Base-by-base conservation (phyloP, 1,140 invertebrate genomes). In the Eriosoma lanigerum region DNA sequence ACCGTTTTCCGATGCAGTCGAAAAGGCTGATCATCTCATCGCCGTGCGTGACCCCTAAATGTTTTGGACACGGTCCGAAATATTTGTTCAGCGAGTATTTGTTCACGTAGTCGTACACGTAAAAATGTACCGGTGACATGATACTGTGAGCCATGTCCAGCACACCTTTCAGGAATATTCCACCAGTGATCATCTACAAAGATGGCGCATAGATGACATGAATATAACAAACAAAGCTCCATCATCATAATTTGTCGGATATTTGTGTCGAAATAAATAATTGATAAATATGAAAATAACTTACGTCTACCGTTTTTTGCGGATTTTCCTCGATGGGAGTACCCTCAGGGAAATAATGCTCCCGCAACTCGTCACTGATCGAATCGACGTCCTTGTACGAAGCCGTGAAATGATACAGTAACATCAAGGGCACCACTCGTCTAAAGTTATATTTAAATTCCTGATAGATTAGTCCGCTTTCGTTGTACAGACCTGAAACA, bases 81-180 rank as follows among this genome's bases (percentile, higher is more conserved):
- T 54, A 52, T 21, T 48, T 13, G 29, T 73, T 73, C 4, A 73
- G 15, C n/a, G 70, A 73, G 12, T 73, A 24, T 12, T 29, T 32
- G 50, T 54, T 73, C 19, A 8, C 70, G 29, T 56, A 48, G 21
- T 73, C 70, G 70, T 73, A 73, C 0, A 73, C 24, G 32, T 73
- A 73, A 29, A 73, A 73, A n/a, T 68, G 44, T 24, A 68, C 66
- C 21, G 66, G 66, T 38, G 66, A 68, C 44, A 68, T 68, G 15
- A 68, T 19, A 17, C 54, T 19, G n/a, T 19, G 26, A 19, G 70
- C 52, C 70, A 73, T 73, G 70, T 73, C 70, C 17, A 73, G 52
- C 13, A 54, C 19, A 12, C 70, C 70, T 24, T 73, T 68, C 10
- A 68, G 24, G 6, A 68, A 68, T 48, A 48, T 48, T 24, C 66